phyloP scores from a whole-genome alignment of 2,888 invertebrate species.

The Stratiomys singularior region DNA sequence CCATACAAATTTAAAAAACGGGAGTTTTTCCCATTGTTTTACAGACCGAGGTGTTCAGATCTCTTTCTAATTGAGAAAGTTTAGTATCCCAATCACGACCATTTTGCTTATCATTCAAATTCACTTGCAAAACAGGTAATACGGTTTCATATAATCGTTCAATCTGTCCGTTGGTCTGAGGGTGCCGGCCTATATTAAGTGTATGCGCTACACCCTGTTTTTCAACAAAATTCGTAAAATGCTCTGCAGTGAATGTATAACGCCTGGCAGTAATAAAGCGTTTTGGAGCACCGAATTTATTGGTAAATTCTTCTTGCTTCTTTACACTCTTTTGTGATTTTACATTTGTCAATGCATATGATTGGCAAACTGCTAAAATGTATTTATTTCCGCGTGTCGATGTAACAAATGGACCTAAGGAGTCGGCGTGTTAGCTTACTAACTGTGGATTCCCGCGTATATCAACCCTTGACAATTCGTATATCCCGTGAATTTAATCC shows the following conservation, averaged over 20 bases:
- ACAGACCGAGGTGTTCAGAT: not conserved
- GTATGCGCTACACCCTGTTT: not conserved
- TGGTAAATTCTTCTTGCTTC: not conserved
- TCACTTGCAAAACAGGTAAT: not conserved
- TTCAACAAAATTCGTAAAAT: not conserved
- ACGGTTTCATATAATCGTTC: too few species aligned
- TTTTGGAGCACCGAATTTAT: not conserved
- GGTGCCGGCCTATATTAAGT: not conserved
- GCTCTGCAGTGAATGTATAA: not conserved
- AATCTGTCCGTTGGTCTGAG: not conserved
- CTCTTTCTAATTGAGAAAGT: not conserved
- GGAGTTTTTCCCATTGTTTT: not conserved
- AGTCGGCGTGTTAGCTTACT: too few species aligned
- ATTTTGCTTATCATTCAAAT: not conserved
- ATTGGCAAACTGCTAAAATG: not conserved
- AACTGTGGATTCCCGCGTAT: too few species aligned
- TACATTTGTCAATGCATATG: not conserved
- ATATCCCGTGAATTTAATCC: too few species aligned
- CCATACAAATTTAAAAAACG: too few species aligned
- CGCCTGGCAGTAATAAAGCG: not conserved
- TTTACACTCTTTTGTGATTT: not conserved
- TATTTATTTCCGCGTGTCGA: not conserved
- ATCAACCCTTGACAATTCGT: too few species aligned
- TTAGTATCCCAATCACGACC: not conserved
- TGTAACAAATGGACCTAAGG: not conserved